These are phyloP conservation scores for Torymus texanus DNA, from an alignment of 2,888 invertebrate genomes.

Conservation along the genomic window DNA sequence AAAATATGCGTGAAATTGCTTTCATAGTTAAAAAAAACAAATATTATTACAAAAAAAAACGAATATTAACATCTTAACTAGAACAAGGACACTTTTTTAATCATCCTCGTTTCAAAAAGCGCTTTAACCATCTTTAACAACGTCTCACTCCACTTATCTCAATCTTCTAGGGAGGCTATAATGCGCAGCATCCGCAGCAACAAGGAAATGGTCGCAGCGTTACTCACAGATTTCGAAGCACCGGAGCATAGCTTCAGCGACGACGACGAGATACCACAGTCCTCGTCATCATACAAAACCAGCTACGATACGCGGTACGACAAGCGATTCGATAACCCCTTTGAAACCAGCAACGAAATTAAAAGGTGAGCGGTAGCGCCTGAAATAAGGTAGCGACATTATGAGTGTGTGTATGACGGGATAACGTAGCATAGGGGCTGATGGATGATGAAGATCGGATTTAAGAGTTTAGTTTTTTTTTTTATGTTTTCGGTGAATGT, in stretches of 20 bases:
- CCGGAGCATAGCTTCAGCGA: constrained; percentile 62
- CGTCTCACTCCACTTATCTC: neutral
- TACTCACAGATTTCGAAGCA: constrained; percentile 84
- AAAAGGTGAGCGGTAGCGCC: constrained; percentile 66
- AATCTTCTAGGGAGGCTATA: constrained; percentile 80
- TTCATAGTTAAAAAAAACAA: too few species aligned
- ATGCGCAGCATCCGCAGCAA: constrained; percentile 81
- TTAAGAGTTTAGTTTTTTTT: too few species aligned
- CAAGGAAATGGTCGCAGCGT: constrained; percentile 82
- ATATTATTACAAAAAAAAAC: too few species aligned
- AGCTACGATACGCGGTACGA: constrained; percentile 62
- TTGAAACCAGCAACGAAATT: constrained; percentile 70
- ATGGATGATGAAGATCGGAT: too few species aligned
- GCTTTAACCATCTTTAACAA: too few species aligned
- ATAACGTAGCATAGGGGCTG: constrained; percentile 39
- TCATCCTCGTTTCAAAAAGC: neutral
- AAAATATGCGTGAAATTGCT: too few species aligned
- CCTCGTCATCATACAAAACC: constrained; percentile 45
- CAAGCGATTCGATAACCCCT: constrained; percentile 61
- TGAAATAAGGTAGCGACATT: neutral
- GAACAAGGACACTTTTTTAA: neutral
- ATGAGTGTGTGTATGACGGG: constrained; percentile 29
- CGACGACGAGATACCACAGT: constrained; percentile 37
- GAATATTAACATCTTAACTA: too few species aligned
- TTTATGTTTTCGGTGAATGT: too few species aligned